Evolutionary conservation across 2,797 vertebrate genomes (phyloP).

Genomic region (Anabacerthia variegaticeps): DNA sequence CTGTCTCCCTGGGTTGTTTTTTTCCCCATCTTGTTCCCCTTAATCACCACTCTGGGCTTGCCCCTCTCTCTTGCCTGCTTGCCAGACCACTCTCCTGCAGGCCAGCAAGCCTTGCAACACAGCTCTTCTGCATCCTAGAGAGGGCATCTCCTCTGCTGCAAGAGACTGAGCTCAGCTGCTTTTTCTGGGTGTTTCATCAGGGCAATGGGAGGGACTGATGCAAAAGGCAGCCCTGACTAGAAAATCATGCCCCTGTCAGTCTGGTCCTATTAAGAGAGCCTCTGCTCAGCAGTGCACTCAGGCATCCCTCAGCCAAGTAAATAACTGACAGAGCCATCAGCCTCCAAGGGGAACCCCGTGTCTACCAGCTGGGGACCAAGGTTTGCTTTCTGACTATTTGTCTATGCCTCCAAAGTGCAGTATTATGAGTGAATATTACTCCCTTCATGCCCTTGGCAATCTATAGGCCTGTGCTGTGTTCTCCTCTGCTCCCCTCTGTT

Average conservation of each 20-base stretch:
- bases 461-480: rapidly evolving
- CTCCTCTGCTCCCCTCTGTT: neutral
- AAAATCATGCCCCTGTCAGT: neutral
- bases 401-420: neutral
- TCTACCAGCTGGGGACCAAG: neutral
- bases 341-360: rapidly evolving
- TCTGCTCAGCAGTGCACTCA: neutral
- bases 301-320: neutral
- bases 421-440: neutral
- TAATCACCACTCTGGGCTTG: neutral
- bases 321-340: neutral
- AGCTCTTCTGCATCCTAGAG: neutral
- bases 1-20: neutral
- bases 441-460: neutral
- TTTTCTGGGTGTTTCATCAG: neutral
- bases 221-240: neutral
- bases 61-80: neutral
- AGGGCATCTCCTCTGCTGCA: neutral
- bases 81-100: rapidly evolving
- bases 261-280: neutral
- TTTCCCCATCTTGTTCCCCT: neutral
- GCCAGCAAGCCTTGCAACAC: neutral
- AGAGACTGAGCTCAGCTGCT: neutral
- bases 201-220: neutral
- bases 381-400: neutral